A percentile compares a stretch with the other conserved stretches of the same genome.
Evolutionary conservation across 1,140 invertebrate genomes (phyloP).

Genomic region (Drosophila pachea): DNA sequence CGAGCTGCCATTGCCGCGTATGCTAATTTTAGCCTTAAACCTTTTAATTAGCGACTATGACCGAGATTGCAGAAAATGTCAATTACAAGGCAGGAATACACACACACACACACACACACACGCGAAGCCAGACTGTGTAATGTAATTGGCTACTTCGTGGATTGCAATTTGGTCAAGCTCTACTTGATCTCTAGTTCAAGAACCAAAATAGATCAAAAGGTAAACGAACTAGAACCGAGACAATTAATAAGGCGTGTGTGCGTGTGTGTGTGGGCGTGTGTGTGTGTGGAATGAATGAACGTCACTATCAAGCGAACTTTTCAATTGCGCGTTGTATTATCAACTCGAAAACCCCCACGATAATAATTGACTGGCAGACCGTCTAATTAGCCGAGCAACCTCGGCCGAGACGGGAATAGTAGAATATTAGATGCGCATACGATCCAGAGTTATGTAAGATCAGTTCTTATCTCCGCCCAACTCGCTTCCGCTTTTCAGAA

Average conservation of each 20-base stretch:
- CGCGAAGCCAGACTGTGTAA: too few relatives aligned
- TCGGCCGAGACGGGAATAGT: background rate
- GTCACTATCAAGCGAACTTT: slow-evolving; percentile 1
- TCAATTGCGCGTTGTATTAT: background rate
- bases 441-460: background rate
- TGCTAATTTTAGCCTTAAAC: slow-evolving; percentile 76
- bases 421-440: background rate
- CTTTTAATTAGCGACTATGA: slow-evolving; percentile 75
- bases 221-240: slow-evolving; percentile 57
- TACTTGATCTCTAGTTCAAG: slow-evolving; percentile 69
- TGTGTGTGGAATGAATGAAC: slow-evolving; percentile 14
- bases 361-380: background rate
- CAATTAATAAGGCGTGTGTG: slow-evolving; percentile 31
- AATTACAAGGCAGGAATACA: slow-evolving; percentile 50
- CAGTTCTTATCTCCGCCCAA: background rate
- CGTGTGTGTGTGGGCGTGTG: background rate
- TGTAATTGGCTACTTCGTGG: slow-evolving; percentile 49
- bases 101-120: slow-evolving; percentile 9
- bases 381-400: background rate
- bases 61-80: slow-evolving; percentile 63
- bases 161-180: slow-evolving; percentile 44
- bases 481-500: background rate
- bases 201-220: slow-evolving; percentile 39
- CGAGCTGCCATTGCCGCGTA: slow-evolving; percentile 52
- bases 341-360: background rate